These are phyloP conservation scores for Epinephelus lanceolatus DNA, from an alignment of 2,113 vertebrate genomes.

Conservation along the genomic window DNA sequence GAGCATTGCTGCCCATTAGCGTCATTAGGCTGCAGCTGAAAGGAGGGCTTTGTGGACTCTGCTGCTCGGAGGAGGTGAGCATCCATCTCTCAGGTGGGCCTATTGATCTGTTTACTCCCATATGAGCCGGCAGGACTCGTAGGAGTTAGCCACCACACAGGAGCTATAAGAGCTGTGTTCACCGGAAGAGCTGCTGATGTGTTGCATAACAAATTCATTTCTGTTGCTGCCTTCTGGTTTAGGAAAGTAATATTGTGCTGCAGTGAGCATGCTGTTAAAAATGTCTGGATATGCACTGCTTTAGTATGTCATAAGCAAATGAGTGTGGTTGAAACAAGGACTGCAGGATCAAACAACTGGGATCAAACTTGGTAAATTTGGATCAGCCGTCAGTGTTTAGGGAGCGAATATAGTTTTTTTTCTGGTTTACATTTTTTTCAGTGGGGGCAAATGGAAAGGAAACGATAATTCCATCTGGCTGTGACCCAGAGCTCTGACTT, in stretches of 20 bases:
- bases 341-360: conserved; percentile 20
- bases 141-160: conserved; percentile 56
- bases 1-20: conserved; percentile 77
- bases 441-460: conserved; percentile 30
- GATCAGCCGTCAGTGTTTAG: conserved; percentile 34
- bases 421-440: background rate
- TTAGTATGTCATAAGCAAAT: background rate
- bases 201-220: conserved; percentile 53
- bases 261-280: background rate
- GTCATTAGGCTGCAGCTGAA: conserved; percentile 75
- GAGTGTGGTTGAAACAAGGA: conserved; percentile 33
- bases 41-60: conserved; percentile 65
- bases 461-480: conserved; percentile 71
- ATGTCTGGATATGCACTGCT: background rate
- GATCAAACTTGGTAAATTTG: conserved; percentile 37
- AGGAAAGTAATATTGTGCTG: conserved; percentile 10
- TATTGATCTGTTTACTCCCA: conserved; percentile 81
- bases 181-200: conserved; percentile 22
- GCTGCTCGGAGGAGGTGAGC: conserved; percentile 61
- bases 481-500: conserved; percentile 69
- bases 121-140: conserved; percentile 53
- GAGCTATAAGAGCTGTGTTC: conserved; percentile 46
- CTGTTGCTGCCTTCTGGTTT: background rate
- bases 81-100: conserved; percentile 74
- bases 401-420: conserved; percentile 39